phyloP scores from a whole-genome alignment of 2,113 vertebrate genomes.

The Dromaius novaehollandiae region DNA sequence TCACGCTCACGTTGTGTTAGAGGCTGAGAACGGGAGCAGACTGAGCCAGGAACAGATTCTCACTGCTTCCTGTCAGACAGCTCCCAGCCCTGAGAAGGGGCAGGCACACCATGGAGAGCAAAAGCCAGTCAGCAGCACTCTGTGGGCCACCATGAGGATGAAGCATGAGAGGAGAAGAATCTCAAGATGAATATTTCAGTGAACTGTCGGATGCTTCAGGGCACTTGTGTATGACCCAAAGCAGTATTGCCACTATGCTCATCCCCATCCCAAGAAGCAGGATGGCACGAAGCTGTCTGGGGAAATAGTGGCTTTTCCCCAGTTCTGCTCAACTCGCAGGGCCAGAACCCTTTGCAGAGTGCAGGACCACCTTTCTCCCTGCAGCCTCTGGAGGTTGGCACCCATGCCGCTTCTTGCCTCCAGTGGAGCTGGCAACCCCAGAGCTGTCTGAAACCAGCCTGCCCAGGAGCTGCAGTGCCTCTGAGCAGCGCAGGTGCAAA shows the following conservation, averaged over 20 bases:
- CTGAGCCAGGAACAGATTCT: not conserved
- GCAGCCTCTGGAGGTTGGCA: rapidly evolving
- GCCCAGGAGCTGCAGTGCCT: rapidly evolving
- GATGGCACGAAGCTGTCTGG: not conserved
- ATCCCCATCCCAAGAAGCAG: not conserved
- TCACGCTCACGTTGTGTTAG: rapidly evolving
- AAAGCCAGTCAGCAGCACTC: not conserved
- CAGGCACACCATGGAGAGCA: not conserved
- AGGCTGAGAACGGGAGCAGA: not conserved
- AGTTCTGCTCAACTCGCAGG: rapidly evolving
- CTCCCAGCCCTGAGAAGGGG: not conserved
- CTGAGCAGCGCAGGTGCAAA: not conserved
- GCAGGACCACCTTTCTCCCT: rapidly evolving
- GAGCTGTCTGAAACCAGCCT: not conserved
- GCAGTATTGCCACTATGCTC: not conserved
- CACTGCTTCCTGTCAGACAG: not conserved
- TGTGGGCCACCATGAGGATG: not conserved
- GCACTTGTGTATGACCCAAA: not conserved
- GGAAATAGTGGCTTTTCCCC: not conserved
- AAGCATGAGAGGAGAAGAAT: not conserved
- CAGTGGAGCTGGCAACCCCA: rapidly evolving
- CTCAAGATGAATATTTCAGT: not conserved
- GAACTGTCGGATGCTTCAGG: not conserved
- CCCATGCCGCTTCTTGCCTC: not conserved
- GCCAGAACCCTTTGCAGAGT: not conserved